Conservation (phyloP, 2,797 vertebrate genomes). For the Cheirogaleus major region DNA sequence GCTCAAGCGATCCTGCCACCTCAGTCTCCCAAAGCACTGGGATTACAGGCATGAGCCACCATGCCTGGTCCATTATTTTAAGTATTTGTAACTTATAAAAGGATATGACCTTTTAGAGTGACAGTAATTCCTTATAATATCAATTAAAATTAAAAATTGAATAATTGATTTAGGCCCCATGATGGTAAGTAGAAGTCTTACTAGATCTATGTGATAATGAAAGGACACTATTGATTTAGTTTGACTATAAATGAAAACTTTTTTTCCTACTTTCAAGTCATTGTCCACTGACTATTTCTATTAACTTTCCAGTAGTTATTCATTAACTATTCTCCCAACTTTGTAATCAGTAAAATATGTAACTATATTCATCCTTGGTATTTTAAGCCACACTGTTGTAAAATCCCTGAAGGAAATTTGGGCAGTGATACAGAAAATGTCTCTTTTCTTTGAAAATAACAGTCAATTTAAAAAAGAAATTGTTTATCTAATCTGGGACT, state of each 20-base stretch:
- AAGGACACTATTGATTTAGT: neutral
- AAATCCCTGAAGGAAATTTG: neutral
- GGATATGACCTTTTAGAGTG: neutral
- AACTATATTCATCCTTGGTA: slow-evolving; percentile 1
- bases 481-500: slow-evolving; percentile 37
- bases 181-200: neutral
- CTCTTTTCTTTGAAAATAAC: slow-evolving; percentile 51
- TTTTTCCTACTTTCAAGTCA: neutral
- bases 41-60: neutral
- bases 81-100: slow-evolving; percentile 29
- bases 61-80: neutral
- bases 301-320: slow-evolving; percentile 11
- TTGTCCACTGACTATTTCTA: slow-evolving; percentile 34
- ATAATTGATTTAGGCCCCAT: neutral
- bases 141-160: slow-evolving; percentile 47
- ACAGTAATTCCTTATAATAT: neutral
- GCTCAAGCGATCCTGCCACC: neutral
- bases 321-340: slow-evolving; percentile 53
- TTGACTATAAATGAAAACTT: neutral
- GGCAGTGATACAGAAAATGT: neutral
- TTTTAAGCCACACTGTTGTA: slow-evolving; percentile 8
- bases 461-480: slow-evolving; percentile 34
- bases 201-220: neutral
- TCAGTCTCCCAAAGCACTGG: neutral
- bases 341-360: slow-evolving; percentile 35